Base-by-base conservation (phyloP, 2,797 vertebrate genomes). In the Tragopan temminckii region DNA sequence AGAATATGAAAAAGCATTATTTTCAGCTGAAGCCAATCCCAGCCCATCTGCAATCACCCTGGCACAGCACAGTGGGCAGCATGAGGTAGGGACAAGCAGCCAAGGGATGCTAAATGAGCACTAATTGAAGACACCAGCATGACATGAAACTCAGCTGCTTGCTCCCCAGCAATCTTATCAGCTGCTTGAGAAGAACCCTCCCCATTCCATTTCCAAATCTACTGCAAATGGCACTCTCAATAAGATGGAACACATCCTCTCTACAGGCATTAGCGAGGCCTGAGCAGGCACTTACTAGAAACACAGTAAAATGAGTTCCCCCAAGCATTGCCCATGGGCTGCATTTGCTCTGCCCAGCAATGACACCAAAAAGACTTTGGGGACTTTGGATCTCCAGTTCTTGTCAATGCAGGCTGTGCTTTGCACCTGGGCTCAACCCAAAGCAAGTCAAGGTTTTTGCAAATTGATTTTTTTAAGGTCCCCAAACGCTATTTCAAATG, bases 281-380 rank as follows among this genome's bases (percentile, higher is more conserved):
- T 50, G 70, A 67, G 29, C 53, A 74, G 70, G 63, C 38, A 86
- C 45, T 87, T 91, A 67, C 64, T 18, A 86, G 33, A 74, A 81
- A 84, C 1, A 24, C n/a, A 71, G 25, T 20, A 70, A 35, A 63
- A 52, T 55, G 70, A 82, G 35, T 70, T 91, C 33, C 80, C 67
- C 62, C 0, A 2, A 88, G 62, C 25, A 43, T 36, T 19, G 18
- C 42, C 27, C 3, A 0, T 1, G 8, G 21, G 21, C 52, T 40
- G 25, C 25, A 19, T 38, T 48, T 35, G 24, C 42, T 92, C 38
- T 36, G 45, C 13, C 52, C 1, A 1, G 68, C 0, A n/a, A 35
- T 19, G 48, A 57, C 46, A 93, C 11, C 64, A 38, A 19, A 63
- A 86, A 55, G 68, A 35, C 15, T 93, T 43, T 9, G 40, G 18